Percentiles rank a stretch among this genome's conserved stretches.
Evolutionary conservation across 2,888 invertebrate species (phyloP).

Genomic region (Hirtodrosophila alboralis): DNA sequence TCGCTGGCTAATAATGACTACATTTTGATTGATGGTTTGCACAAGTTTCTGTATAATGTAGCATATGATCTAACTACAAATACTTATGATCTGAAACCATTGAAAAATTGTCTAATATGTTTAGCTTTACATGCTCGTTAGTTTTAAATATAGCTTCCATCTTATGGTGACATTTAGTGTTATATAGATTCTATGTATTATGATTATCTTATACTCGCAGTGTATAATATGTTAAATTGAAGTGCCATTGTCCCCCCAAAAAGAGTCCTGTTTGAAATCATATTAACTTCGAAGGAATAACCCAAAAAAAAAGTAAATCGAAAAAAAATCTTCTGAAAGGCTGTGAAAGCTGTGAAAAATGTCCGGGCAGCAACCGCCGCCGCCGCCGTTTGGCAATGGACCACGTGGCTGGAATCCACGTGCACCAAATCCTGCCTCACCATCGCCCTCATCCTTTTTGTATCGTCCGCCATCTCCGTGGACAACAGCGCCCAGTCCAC

Average conservation of each 20-base stretch:
- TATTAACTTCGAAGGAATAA: too few relatives aligned
- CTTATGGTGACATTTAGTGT: too few relatives aligned
- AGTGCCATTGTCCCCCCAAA: conserved; percentile 31
- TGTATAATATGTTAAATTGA: conserved; percentile 70
- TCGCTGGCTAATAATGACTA: conserved; percentile 37
- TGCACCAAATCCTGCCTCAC: conserved; percentile 78
- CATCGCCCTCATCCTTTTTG: conserved; percentile 87
- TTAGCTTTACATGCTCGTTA: too few relatives aligned
- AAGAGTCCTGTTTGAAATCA: conserved; percentile 9
- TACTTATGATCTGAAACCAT: too few relatives aligned
- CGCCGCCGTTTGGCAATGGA: conserved; percentile 78
- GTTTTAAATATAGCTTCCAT: too few relatives aligned
- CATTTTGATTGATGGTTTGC: conserved; percentile 34
- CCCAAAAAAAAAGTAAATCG: not conserved
- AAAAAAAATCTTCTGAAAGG: conserved; percentile 21
- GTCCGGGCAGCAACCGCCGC: conserved; percentile 83
- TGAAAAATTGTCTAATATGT: too few relatives aligned
- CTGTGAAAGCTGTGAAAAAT: conserved; percentile 58
- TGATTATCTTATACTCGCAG: conserved; percentile 35
- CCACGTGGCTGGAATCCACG: conserved; percentile 84
- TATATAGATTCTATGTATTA: not conserved
- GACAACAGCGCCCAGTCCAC: conserved; percentile 87
- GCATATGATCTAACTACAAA: too few relatives aligned
- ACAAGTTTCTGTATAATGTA: too few relatives aligned
- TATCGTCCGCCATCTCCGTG: conserved; percentile 91